Evolutionary conservation across 1,140 invertebrate genomes (phyloP).

Genomic region (Nasonia vitripennis): DNA sequence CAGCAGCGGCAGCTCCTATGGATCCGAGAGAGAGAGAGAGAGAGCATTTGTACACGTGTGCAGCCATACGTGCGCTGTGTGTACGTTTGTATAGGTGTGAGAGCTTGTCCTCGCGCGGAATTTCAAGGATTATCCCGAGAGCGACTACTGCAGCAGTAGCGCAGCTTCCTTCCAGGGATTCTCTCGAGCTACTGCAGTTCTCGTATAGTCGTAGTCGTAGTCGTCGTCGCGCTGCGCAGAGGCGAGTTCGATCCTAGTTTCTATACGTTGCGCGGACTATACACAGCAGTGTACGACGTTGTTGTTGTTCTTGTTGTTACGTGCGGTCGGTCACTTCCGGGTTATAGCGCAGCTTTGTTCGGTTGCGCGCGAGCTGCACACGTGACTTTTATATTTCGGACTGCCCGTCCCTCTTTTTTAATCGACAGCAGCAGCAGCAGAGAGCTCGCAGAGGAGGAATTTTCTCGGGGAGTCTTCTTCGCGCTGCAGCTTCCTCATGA

Average conservation of each 20-base stretch:
- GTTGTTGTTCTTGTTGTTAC: not conserved
- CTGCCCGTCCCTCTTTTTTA: not conserved
- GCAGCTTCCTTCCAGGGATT: conserved; percentile 18
- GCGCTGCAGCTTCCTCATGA: not conserved
- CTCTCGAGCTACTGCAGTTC: not conserved
- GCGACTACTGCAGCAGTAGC: not conserved
- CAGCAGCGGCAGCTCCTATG: not conserved
- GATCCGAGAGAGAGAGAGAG: not conserved
- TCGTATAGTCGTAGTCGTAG: not conserved
- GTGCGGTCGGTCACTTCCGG: not conserved
- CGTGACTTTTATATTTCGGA: not conserved
- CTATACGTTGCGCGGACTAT: not conserved
- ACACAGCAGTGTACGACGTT: not conserved
- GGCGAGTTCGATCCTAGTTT: not conserved
- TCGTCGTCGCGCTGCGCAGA: not conserved
- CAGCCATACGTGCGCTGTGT: not conserved
- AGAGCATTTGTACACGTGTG: not conserved
- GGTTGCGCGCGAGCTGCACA: no score
- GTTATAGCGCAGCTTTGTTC: not conserved
- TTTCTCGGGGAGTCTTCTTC: not conserved
- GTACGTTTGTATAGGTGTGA: not conserved
- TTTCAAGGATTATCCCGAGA: conserved; percentile 40
- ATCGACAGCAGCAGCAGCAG: not conserved
- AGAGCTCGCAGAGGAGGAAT: not conserved
- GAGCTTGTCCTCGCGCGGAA: conserved; percentile 22